Percentiles rank a stretch among this genome's conserved stretches.
Evolutionary conservation across 2,797 vertebrate species (phyloP).

Genomic region (Anas flavirostris): DNA sequence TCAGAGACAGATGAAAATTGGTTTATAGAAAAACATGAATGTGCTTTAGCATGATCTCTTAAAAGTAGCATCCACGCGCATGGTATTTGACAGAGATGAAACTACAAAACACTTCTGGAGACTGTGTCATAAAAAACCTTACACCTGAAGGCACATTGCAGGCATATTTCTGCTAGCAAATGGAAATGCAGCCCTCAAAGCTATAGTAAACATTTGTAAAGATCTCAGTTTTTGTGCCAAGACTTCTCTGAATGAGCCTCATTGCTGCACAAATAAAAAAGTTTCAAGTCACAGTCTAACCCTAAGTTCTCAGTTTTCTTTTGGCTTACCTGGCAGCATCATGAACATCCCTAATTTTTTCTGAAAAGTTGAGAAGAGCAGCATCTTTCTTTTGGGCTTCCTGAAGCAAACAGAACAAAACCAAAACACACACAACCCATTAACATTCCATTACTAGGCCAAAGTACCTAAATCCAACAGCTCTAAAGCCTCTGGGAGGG

Average conservation of each 20-base stretch:
- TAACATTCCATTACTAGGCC: slow-evolving; percentile 47
- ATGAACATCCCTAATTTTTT: slow-evolving; percentile 90
- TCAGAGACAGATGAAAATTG: neutral
- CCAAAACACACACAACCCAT: slow-evolving; percentile 48
- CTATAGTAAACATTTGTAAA: slow-evolving; percentile 50
- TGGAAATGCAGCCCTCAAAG: slow-evolving; percentile 51
- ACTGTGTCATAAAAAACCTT: slow-evolving; percentile 3
- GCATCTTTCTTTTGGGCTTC: slow-evolving; percentile 97
- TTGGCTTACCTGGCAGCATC: slow-evolving; percentile 89
- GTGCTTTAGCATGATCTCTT: neutral
- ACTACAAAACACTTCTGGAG: neutral
- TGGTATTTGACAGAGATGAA: neutral
- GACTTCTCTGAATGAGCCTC: slow-evolving; percentile 6
- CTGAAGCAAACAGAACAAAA: slow-evolving; percentile 78
- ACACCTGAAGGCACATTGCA: slow-evolving; percentile 58
- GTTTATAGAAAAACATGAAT: neutral
- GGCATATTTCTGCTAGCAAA: slow-evolving; percentile 38
- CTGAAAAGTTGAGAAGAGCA: slow-evolving; percentile 90
- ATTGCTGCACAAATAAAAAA: slow-evolving; percentile 14
- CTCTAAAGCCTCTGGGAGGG: neutral
- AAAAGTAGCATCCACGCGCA: neutral
- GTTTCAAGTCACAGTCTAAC: neutral
- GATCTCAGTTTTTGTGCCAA: slow-evolving; percentile 32
- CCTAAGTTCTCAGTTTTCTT: neutral
- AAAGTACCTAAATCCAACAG: neutral